Percentiles rank a stretch among this genome's conserved stretches.
Conservation (phyloP, 1,140 invertebrate species). For the Magallana angulata region DNA sequence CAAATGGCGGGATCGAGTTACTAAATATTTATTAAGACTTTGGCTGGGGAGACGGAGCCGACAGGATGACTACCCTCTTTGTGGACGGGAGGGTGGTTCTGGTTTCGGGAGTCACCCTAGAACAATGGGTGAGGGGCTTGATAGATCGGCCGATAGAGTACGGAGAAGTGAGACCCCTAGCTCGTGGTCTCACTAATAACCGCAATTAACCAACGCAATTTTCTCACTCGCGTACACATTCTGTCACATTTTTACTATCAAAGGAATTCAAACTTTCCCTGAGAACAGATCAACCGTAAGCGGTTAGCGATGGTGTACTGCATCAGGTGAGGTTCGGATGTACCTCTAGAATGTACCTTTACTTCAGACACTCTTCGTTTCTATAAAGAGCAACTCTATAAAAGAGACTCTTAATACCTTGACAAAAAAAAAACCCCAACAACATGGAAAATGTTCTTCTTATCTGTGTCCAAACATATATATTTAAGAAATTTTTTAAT, state of each 20-base stretch:
- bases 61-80: neutral
- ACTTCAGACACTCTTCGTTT: too few species aligned
- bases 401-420: too few species aligned
- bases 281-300: neutral
- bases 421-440: too few species aligned
- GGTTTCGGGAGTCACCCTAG: neutral
- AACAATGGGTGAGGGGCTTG: neutral
- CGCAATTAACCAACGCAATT: conserved; percentile 23
- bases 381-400: too few species aligned
- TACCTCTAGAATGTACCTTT: neutral
- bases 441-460: too few species aligned
- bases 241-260: conserved; percentile 8
- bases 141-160: conserved; percentile 6
- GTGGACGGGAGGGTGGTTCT: conserved; percentile 1
- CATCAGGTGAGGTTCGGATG: neutral
- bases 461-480: too few species aligned
- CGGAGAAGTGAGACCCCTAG: neutral
- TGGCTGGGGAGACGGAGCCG: neutral
- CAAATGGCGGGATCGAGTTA: conserved; percentile 19
- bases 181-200: conserved; percentile 24
- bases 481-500: too few species aligned
- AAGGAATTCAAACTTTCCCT: conserved; percentile 17
- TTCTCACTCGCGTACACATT: neutral
- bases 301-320: neutral
- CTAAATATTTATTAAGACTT: conserved; percentile 29